Evolutionary conservation across 2,113 vertebrate genomes (phyloP), one percentile per base, ranked within the genome.

Genomic region (Empidonax alnorum): DNA sequence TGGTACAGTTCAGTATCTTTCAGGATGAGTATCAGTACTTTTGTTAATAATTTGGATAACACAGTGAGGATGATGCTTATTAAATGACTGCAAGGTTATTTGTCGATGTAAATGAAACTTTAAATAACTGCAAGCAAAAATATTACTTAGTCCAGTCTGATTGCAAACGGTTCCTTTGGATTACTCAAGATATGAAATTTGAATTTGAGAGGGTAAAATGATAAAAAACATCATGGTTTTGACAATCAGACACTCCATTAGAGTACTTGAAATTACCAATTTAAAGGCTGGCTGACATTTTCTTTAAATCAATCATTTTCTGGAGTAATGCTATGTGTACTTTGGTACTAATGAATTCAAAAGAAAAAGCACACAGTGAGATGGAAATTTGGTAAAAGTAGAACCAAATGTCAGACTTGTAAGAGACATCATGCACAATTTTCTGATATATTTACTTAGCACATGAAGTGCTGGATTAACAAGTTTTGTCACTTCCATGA

Each of bases 251-350:
- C 3, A 21, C 27, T 78, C 28, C 30, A 47, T 25, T 24, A 56
- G 30, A 71, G 35, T 33, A 69, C n/a, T 53, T 39, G 19, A 55
- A 86, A 66, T 62, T 41, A 50, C 25, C 31, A 33, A 2, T 66
- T 80, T 83, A 83, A 87, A 92, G 62, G 18, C 12, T 79, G 56
- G 31, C 3, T 77, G 68, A 53, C 39, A 35, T 77, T 87, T 86
- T 77, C 42, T 83, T 77, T 47, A 81, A 69, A 69, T 67, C 4
- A 67, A 35, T 30, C 22, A 33, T 87, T 90, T 85, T 73, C 66
- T 83, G 49, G 22, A 24, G 41, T 33, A 74, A 42, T 10, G 6
- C 7, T 25, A 2, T 23, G 21, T 0, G 0, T 14, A 55, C 44
- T 72, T 93, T 73, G 28, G 35, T 62, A 35, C 21, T 47, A 50